Conservation (phyloP, 2,888 invertebrate species). For the Empis livida region DNA sequence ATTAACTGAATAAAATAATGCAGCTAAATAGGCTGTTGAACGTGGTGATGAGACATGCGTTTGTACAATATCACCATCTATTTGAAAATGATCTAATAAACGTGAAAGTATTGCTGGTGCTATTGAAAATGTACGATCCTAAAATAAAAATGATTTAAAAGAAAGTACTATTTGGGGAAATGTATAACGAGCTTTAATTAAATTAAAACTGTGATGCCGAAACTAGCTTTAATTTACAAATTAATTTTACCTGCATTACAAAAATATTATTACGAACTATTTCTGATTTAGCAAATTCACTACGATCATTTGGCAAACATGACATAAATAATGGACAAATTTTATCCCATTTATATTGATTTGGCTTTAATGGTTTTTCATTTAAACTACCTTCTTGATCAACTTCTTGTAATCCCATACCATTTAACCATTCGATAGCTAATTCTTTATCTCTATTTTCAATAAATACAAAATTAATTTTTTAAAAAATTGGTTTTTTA, state of each 20-base stretch:
- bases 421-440: constrained; percentile 17
- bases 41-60: constrained; percentile 69
- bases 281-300: constrained; percentile 41
- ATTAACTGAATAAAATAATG: constrained; percentile 45
- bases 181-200: no score
- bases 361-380: constrained; percentile 17
- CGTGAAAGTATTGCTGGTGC: constrained; percentile 65
- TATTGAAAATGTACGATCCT: constrained; percentile 70
- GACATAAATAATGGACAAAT: constrained; percentile 41
- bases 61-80: constrained; percentile 63
- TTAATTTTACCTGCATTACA: constrained; percentile 41
- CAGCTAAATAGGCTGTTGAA: constrained; percentile 65
- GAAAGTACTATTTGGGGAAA: no score
- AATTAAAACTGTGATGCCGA: no score
- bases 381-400: constrained; percentile 11
- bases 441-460: constrained; percentile 22
- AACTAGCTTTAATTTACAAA: not conserved
- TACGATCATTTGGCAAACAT: constrained; percentile 42
- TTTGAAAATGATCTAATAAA: constrained; percentile 44
- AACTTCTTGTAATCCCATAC: constrained; percentile 20
- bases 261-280: constrained; percentile 42
- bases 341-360: constrained; percentile 33
- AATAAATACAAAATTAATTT: no score
- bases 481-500: no score
- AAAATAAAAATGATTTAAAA: no score